phyloP scores from a whole-genome alignment of 2,888 invertebrate species.

The Conomelus anceps region DNA sequence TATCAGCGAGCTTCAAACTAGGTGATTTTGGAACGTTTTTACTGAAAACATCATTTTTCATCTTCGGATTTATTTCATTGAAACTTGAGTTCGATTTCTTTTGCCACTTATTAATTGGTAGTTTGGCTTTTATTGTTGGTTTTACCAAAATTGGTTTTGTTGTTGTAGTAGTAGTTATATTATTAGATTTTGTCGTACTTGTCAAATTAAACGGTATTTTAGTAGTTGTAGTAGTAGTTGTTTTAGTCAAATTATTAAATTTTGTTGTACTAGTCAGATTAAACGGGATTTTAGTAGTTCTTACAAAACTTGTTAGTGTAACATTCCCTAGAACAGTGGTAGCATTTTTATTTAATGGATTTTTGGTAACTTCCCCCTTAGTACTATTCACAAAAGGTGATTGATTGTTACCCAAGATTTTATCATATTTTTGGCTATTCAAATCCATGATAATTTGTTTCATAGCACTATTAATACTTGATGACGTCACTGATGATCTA shows the following conservation, averaged over 20 bases:
- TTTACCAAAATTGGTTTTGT: too few species aligned
- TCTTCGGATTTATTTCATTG: too few species aligned
- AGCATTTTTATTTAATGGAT: background rate
- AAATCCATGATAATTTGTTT: background rate
- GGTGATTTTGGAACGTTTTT: background rate
- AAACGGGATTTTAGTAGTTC: background rate
- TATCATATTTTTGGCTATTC: background rate
- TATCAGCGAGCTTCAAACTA: background rate
- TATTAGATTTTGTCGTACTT: too few species aligned
- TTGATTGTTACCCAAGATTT: background rate
- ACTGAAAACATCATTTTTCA: background rate
- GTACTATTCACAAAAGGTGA: too few species aligned
- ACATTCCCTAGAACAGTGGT: background rate
- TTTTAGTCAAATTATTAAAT: background rate
- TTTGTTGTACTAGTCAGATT: background rate
- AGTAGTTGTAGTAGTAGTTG: too few species aligned
- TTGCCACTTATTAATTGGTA: background rate
- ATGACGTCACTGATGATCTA: background rate
- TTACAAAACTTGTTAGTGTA: background rate
- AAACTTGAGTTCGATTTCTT: background rate
- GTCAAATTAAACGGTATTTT: too few species aligned
- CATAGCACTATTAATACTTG: background rate
- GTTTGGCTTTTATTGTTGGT: background rate
- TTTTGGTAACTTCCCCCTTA: background rate
- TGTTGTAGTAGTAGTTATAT: background rate